Evolutionary conservation across 2,113 vertebrate species (phyloP), one percentile per base, ranked within the genome.

Genomic region (Carassius gibelio): DNA sequence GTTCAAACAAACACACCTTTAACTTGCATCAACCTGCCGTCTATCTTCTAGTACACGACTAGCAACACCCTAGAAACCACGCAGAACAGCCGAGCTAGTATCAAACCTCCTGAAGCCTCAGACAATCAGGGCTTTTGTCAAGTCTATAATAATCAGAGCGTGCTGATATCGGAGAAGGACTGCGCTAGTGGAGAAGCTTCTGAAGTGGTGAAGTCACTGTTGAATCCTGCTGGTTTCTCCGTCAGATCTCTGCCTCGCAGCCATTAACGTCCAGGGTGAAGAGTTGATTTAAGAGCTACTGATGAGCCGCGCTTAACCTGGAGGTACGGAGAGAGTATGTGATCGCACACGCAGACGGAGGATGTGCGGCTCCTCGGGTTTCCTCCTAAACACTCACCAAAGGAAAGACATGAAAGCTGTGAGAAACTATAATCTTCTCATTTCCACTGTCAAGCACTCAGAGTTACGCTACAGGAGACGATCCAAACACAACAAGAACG

Each of bases 291-390:
- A 36, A 59, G 30, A 19, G n/a, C 64, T 50, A n/a, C 68, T 75
- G 19, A 9, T 30, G 42, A 81, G 75, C 42, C 36, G 9, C 17
- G 8, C 45, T 14, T 38, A 23, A 72, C 66, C 66, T 68, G 21
- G 48, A 78, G 83, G 34, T 81, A 36, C 30, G 34, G 42, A 57
- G 17, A 15, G 17, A n/a, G 23, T 34, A 15, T 75, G 76, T 72
- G 76, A 85, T 48, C 13, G 3, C 23, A 64, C 84, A 85, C 8
- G 57, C 26, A 75, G 42, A 74, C 42, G 8, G 71, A 74, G 71
- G 71, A 72, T 45, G 69, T 13, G 38, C 4, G 0, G 71, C 21
- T 23, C 10, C 71, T 74, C 38, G 2, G 71, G 42, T 74, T 48
- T 74, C 71, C 21, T 74, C 71, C n/a, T 2, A 72, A 72, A 72